phyloP scores from a whole-genome alignment of 2,888 invertebrate species.

The Drepana falcataria region DNA sequence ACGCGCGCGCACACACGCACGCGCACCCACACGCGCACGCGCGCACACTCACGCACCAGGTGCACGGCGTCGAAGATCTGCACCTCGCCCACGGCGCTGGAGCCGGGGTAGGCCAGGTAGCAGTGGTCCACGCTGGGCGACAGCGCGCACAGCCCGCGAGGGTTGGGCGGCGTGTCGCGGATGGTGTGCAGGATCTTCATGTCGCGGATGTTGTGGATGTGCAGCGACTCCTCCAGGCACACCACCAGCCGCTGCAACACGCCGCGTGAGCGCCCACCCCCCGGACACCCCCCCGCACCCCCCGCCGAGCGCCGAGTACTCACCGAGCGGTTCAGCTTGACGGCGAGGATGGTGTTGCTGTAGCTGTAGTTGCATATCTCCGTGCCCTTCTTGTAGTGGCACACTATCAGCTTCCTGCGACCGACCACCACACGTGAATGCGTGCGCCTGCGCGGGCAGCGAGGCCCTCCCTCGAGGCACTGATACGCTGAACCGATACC shows the following conservation, averaged over 20 bases:
- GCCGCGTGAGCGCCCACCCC: background rate
- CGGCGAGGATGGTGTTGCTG: constrained; percentile 96
- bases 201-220: constrained; percentile 98
- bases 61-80: constrained; percentile 96
- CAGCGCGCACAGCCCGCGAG: constrained; percentile 93
- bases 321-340: constrained; percentile 95
- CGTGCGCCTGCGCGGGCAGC: too few relatives aligned
- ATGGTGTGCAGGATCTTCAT: constrained; percentile 99
- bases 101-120: constrained; percentile 97
- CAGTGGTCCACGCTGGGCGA: constrained; percentile 94
- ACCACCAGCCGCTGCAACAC: constrained; percentile 91
- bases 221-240: constrained; percentile 97
- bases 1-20: too few relatives aligned
- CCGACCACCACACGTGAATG: background rate
- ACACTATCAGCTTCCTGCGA: constrained; percentile 89
- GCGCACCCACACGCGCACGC: too few relatives aligned
- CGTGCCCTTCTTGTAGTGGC: constrained; percentile 98
- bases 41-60: constrained; percentile 75
- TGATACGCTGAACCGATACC: too few relatives aligned
- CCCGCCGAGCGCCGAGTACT: constrained; percentile 38
- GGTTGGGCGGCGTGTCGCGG: constrained; percentile 97
- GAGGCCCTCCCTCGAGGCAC: too few relatives aligned
- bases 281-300: too few relatives aligned
- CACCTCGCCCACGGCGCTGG: constrained; percentile 94
- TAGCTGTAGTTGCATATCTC: constrained; percentile 98